Evolutionary conservation across 2,888 invertebrate genomes (phyloP), one percentile per base, ranked within the genome.

Genomic region (Rutpela maculata): DNA sequence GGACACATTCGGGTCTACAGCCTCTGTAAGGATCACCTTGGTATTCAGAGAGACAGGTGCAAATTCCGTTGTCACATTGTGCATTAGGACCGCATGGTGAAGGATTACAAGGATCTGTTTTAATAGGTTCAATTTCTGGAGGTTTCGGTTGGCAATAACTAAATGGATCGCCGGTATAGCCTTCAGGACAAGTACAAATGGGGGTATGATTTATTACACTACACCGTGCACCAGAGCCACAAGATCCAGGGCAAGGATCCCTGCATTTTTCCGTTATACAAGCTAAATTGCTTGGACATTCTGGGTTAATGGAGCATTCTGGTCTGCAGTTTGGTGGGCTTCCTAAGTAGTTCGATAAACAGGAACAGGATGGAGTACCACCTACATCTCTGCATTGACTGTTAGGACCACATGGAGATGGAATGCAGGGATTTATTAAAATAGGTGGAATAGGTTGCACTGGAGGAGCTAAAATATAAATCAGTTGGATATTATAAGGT

Each of bases 21-120:
- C 94, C 93, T 1, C 94, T 94, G 73, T 95, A 95, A 26, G 95
- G 95, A 74, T 93, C 91, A 68, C 95, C 95, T 75, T 93, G 91
- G 87, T 93, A 95, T 65, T 92, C 92, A 12, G 92, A 91, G 55
- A 94, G 87, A 86, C 95, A 95, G 1, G 94, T 93, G 86, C 95
- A 95, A 84, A 93, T 92, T 78, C 93, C 93, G 84, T 94, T 94
- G 19, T 86, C 80, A 76, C 89, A 89, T 86, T 94, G 92, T 6
- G 96, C 93, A 87, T 95, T 95, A 15, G 94, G 92, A 19, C 96
- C 96, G 87, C 96, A 96, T 2, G 96, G 95, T 7, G 93, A 93
- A 43, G 94, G 94, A n/a, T 92, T 88, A 85, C 94, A 95, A 2
- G 94, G 93, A 87, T 94, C 85, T 60, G 57, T 65, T 66, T 60